These are phyloP conservation scores for Sibirionetta formosa DNA, from an alignment of 2,797 vertebrate species.

Conservation along the genomic window DNA sequence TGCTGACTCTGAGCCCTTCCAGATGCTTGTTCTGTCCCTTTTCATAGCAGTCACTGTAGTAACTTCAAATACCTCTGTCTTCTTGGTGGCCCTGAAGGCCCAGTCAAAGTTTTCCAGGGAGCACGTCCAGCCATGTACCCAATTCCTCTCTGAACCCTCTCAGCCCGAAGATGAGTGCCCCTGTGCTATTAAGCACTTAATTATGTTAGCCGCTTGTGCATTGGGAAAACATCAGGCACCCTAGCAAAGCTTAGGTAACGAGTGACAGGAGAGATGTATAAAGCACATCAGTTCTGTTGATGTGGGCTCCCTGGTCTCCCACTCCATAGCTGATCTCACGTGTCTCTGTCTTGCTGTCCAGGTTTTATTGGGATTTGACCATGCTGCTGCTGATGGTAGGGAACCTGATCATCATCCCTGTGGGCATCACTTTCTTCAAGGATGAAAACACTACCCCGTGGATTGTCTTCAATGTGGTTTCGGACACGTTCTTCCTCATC, in stretches of 20 bases:
- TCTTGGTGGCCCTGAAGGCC: not conserved
- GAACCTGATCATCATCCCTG: slow-evolving; percentile 98
- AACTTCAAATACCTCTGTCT: not conserved
- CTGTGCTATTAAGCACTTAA: not conserved
- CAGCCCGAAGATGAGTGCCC: not conserved
- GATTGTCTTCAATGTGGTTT: slow-evolving; percentile 99
- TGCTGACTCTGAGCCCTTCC: not conserved
- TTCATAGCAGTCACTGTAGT: fast-evolving
- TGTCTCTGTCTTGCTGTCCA: slow-evolving; percentile 78
- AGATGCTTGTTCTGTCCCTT: not conserved
- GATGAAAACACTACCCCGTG: slow-evolving; percentile 98
- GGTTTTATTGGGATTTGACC: slow-evolving; percentile 99
- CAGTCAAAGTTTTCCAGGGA: not conserved
- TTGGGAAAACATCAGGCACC: not conserved
- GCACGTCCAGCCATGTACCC: not conserved
- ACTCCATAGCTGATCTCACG: not conserved
- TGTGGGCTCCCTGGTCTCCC: not conserved
- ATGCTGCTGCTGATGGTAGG: slow-evolving; percentile 99
- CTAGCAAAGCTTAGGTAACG: not conserved
- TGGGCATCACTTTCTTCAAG: slow-evolving; percentile 99
- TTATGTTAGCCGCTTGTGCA: not conserved
- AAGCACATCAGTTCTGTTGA: not conserved
- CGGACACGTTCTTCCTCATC: slow-evolving; percentile 98
- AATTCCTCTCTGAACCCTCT: not conserved
- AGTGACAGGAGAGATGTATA: not conserved